Percentiles rank a stretch among this genome's conserved stretches.
phyloP scores from a whole-genome alignment of 53 echinoderm and acorn worm genomes.

The Astropecten irregularis region DNA sequence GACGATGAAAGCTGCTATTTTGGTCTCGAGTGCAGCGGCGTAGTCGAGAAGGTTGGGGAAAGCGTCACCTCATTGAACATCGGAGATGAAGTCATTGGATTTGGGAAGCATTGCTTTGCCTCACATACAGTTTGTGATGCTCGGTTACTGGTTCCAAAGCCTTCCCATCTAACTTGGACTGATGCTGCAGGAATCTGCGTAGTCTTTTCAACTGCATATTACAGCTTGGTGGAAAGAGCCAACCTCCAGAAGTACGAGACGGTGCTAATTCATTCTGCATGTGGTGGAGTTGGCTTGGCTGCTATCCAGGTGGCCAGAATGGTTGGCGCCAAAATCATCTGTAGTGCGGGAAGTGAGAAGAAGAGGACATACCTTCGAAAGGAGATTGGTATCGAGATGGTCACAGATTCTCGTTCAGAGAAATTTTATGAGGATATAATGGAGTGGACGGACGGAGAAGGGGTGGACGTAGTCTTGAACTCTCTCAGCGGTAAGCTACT shows the following conservation, averaged over 20 bases:
- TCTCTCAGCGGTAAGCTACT: constrained; percentile 78
- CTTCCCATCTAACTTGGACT: constrained; percentile 58
- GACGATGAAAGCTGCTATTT: constrained; percentile 45
- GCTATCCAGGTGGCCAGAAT: constrained; percentile 82
- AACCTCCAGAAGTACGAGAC: constrained; percentile 71
- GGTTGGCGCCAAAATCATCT: constrained; percentile 75
- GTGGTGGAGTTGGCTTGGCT: constrained; percentile 72
- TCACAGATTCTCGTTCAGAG: constrained; percentile 57
- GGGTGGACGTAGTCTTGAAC: constrained; percentile 82
- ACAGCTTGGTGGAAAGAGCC: constrained; percentile 78
- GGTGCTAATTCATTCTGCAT: constrained; percentile 78
- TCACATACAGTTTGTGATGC: constrained; percentile 74
- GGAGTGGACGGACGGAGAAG: constrained; percentile 59
- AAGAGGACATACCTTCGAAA: constrained; percentile 35
- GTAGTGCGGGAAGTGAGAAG: constrained; percentile 50
- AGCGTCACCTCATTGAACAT: constrained; percentile 61
- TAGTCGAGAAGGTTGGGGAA: constrained; percentile 71
- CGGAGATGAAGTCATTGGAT: constrained; percentile 77
- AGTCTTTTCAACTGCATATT: constrained; percentile 76
- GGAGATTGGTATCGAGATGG: constrained; percentile 57
- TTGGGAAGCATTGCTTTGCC: constrained; percentile 74
- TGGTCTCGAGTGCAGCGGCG: constrained; percentile 79
- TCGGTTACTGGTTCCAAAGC: constrained; percentile 62
- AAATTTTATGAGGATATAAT: constrained; percentile 69
- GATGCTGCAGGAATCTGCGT: constrained; percentile 69